phyloP scores from a whole-genome alignment of 1,140 invertebrate species.

The Drosophila ficusphila region DNA sequence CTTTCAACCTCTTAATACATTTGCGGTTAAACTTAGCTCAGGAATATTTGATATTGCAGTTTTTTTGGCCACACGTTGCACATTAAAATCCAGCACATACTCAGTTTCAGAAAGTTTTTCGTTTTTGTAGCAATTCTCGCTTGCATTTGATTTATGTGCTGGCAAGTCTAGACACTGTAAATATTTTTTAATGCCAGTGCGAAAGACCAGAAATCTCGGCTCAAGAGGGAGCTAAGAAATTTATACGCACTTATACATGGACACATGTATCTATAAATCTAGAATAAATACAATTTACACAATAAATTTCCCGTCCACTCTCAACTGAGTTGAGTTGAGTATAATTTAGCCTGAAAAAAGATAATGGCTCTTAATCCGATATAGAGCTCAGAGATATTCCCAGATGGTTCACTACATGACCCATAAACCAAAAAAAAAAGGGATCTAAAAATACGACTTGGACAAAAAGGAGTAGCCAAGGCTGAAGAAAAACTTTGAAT shows the following conservation, averaged over 20 bases:
- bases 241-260: conserved; percentile 46
- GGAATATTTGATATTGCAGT: conserved; percentile 30
- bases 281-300: conserved; percentile 73
- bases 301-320: conserved; percentile 46
- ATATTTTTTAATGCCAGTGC: conserved; percentile 76
- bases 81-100: conserved; percentile 28
- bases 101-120: not conserved
- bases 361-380: conserved; percentile 67
- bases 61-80: conserved; percentile 34
- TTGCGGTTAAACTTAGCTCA: conserved; percentile 24
- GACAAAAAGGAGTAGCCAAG: conserved; percentile 10
- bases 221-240: conserved; percentile 43
- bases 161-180: conserved; percentile 79
- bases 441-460: not conserved
- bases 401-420: conserved; percentile 32
- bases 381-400: conserved; percentile 3
- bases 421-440: conserved; percentile 21
- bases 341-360: conserved; percentile 56
- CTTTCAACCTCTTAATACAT: conserved; percentile 28
- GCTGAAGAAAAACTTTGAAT: conserved; percentile 53
- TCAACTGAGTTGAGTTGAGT: conserved; percentile 42
- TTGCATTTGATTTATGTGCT: conserved; percentile 76
- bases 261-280: conserved; percentile 71
- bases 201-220: conserved; percentile 36
- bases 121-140: conserved; percentile 22